phyloP scores from a whole-genome alignment of 2,113 vertebrate species.

The Carassius gibelio region DNA sequence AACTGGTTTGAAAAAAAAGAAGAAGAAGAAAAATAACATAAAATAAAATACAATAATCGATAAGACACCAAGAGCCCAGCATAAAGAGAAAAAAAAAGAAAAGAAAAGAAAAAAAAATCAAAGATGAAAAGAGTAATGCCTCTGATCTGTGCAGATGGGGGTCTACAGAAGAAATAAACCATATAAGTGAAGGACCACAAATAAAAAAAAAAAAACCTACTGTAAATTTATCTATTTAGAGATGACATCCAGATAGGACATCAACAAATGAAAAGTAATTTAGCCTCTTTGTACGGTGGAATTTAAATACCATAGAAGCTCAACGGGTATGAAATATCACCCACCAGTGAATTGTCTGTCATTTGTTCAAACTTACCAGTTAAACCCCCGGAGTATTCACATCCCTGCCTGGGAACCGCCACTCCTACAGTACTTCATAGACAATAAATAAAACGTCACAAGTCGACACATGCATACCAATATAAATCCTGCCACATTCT shows the following conservation, averaged over 20 bases:
- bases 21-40: not conserved
- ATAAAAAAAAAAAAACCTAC: slow-evolving; percentile 54
- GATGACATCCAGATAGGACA: not conserved
- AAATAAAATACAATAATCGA: slow-evolving; percentile 57
- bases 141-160: slow-evolving; percentile 60
- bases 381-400: not conserved
- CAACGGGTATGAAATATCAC: not conserved
- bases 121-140: slow-evolving; percentile 62
- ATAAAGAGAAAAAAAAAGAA: no score
- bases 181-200: slow-evolving; percentile 64
- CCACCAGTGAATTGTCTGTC: not conserved
- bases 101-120: slow-evolving; percentile 39
- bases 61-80: slow-evolving; percentile 64
- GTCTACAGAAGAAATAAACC: slow-evolving; percentile 60
- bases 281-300: not conserved
- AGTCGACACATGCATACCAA: slow-evolving; percentile 66
- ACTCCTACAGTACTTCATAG: slow-evolving; percentile 44
- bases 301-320: not conserved
- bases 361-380: not conserved
- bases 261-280: not conserved
- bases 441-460: slow-evolving; percentile 66
- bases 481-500: slow-evolving; percentile 38
- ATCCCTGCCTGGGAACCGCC: not conserved
- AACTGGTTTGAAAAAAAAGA: not conserved
- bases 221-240: not conserved